These are phyloP conservation scores for Natrix natrix DNA, from an alignment of 2,797 vertebrate species.

Conservation along the genomic window DNA sequence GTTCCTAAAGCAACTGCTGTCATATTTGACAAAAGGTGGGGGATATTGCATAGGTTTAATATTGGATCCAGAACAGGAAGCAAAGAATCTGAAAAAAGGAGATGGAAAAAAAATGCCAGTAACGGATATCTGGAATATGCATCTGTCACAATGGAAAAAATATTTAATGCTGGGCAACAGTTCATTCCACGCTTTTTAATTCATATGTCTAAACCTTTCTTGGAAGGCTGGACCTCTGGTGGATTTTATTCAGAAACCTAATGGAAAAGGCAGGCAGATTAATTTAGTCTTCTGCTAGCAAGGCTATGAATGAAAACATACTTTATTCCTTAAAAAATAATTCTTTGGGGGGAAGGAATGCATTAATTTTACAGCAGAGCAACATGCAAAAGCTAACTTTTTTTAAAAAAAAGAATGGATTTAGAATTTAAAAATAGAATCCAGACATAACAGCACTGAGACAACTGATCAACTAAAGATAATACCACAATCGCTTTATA, in stretches of 20 bases:
- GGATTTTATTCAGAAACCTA: conserved; percentile 44
- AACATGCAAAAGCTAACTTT: neutral
- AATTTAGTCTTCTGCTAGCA: conserved; percentile 40
- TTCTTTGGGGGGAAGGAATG: neutral
- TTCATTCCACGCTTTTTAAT: conserved; percentile 45
- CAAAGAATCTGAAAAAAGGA: conserved; percentile 46
- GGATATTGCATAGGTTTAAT: conserved; percentile 43
- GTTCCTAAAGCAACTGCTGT: conserved; percentile 33
- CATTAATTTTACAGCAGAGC: neutral
- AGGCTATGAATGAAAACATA: conserved; percentile 35
- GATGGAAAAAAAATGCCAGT: conserved; percentile 51
- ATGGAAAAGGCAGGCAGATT: conserved; percentile 47
- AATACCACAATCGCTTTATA: neutral
- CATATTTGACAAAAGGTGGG: conserved; percentile 54
- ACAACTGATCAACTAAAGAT: neutral
- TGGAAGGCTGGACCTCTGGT: conserved; percentile 32
- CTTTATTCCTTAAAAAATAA: conserved; percentile 29
- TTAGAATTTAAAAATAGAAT: neutral
- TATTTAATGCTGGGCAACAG: conserved; percentile 46
- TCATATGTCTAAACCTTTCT: conserved; percentile 46
- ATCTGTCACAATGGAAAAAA: conserved; percentile 52
- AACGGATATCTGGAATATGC: conserved; percentile 59
- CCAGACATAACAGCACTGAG: neutral
- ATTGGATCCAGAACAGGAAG: conserved; percentile 56
- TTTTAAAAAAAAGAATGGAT: neutral